These are phyloP conservation scores for Neodontobutis hainanensis DNA, from an alignment of 2,113 vertebrate genomes.

Conservation along the genomic window DNA sequence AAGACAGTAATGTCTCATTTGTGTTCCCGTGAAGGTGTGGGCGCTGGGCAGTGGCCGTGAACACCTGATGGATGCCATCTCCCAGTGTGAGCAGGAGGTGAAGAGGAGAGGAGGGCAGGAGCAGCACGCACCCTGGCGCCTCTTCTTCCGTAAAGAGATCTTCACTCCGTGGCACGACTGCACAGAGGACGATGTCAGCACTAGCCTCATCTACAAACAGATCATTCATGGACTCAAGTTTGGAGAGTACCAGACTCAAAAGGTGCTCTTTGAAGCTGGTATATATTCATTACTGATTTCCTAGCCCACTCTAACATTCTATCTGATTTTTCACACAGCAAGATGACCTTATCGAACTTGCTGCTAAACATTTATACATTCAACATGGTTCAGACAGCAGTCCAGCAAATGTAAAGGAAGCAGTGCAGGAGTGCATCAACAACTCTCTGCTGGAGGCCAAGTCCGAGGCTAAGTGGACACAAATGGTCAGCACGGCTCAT, in stretches of 20 bases:
- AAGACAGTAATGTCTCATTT: too few relatives aligned
- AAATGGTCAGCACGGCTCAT: slow-evolving; percentile 82
- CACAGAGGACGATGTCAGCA: slow-evolving; percentile 84
- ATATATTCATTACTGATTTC: too few relatives aligned
- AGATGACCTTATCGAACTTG: slow-evolving; percentile 83
- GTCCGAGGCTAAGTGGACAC: slow-evolving; percentile 84
- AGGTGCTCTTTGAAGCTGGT: slow-evolving; percentile 67
- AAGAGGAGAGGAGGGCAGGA: slow-evolving; percentile 84
- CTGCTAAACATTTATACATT: slow-evolving; percentile 88
- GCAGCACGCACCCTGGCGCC: slow-evolving; percentile 88
- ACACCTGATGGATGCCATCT: slow-evolving; percentile 92
- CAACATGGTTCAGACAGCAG: slow-evolving; percentile 75
- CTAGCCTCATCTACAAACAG: slow-evolving; percentile 92
- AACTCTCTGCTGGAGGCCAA: slow-evolving; percentile 83
- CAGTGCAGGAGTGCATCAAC: slow-evolving; percentile 85
- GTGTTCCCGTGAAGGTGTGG: slow-evolving; percentile 81
- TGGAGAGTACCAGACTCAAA: slow-evolving; percentile 89
- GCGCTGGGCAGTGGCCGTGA: slow-evolving; percentile 88
- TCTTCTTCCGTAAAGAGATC: slow-evolving; percentile 94
- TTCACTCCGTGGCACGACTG: slow-evolving; percentile 95
- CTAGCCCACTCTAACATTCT: too few relatives aligned
- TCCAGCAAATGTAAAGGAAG: slow-evolving; percentile 74
- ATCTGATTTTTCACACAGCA: slow-evolving; percentile 76
- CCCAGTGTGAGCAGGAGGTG: slow-evolving; percentile 92
- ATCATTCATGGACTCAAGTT: slow-evolving; percentile 86